These are phyloP conservation scores for Rhagoletis pomonella DNA, from an alignment of 1,140 invertebrate species.

Conservation along the genomic window DNA sequence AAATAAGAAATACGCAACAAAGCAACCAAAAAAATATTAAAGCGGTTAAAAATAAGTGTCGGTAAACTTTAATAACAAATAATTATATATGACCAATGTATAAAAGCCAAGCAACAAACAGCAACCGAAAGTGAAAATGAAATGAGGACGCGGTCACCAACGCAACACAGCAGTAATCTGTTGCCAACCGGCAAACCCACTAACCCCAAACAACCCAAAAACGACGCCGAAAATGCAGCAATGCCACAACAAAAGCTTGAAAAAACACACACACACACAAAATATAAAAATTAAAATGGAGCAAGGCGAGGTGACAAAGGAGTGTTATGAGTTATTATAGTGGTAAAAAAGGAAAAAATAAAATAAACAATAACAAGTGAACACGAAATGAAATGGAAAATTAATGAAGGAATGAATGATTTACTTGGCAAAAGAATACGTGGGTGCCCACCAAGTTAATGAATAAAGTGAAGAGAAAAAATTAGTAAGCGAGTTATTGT, in stretches of 20 bases:
- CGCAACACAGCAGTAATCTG: neutral
- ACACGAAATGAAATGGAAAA: too few relatives aligned
- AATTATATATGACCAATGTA: too few relatives aligned
- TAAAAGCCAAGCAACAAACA: neutral
- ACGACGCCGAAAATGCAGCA: neutral
- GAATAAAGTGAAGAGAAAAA: neutral
- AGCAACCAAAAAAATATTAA: too few relatives aligned
- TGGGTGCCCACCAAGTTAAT: neutral
- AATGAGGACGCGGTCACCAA: neutral
- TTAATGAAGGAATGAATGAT: neutral
- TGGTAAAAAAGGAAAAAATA: too few relatives aligned
- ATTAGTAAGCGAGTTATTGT: neutral
- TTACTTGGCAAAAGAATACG: neutral
- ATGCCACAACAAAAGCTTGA: neutral
- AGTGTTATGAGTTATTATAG: too few relatives aligned
- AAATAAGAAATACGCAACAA: too few relatives aligned
- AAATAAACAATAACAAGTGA: too few relatives aligned
- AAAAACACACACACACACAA: neutral
- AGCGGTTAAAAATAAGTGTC: too few relatives aligned
- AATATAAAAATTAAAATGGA: neutral
- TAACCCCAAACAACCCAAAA: neutral
- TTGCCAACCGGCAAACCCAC: neutral
- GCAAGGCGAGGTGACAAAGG: neutral
- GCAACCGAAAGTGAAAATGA: neutral
- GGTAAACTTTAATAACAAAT: too few relatives aligned